Evolutionary conservation across 2,113 vertebrate genomes (phyloP).

Genomic region (Philantomba maxwellii): DNA sequence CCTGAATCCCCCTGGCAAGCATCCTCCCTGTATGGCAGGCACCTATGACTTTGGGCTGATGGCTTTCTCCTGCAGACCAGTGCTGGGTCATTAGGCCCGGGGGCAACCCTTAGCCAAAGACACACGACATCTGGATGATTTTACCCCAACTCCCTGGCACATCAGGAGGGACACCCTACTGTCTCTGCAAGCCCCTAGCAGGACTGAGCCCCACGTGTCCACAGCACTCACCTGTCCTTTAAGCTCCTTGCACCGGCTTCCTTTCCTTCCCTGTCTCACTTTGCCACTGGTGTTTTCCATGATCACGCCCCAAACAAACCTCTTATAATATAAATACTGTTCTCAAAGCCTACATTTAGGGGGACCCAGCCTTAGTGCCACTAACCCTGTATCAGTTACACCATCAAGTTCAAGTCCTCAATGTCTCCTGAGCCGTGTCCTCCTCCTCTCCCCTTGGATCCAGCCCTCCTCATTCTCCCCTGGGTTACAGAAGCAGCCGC

Average conservation of each 20-base stretch:
- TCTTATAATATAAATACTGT: background rate
- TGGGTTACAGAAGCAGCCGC: background rate
- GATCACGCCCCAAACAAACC: background rate
- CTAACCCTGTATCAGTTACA: background rate
- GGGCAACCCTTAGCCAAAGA: background rate
- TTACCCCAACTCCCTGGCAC: background rate
- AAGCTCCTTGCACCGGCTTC: background rate
- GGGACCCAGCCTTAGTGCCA: background rate
- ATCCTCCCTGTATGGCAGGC: background rate
- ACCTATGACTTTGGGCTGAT: no score
- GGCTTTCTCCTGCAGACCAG: background rate
- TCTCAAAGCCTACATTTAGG: background rate
- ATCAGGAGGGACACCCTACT: background rate
- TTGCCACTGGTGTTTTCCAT: background rate
- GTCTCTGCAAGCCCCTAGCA: background rate
- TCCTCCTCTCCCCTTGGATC: background rate
- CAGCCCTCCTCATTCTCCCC: background rate
- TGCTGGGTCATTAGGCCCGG: rapidly evolving
- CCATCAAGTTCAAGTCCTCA: background rate
- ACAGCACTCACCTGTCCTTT: background rate
- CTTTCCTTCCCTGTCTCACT: background rate
- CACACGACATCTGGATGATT: background rate
- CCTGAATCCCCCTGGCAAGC: background rate
- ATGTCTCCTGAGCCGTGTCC: background rate
- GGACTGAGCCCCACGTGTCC: no score